A percentile compares a stretch with the other conserved stretches of the same genome.
These are phyloP conservation scores for Scrobipalpa atriplicella DNA, from an alignment of 2,888 invertebrate genomes.

Conservation along the genomic window DNA sequence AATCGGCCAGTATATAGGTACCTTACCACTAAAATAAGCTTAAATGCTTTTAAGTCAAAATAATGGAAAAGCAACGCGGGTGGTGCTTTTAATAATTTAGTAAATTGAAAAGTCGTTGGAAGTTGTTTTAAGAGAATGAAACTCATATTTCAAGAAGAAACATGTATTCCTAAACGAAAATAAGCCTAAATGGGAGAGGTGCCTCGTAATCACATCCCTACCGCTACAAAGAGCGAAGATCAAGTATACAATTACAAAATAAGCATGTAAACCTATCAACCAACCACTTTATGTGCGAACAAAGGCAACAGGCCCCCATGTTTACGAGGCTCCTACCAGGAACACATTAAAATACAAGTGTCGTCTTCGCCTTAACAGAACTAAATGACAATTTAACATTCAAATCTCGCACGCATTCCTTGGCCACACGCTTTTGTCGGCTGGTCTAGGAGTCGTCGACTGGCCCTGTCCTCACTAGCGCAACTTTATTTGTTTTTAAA, in stretches of 20 bases:
- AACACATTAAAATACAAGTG: constrained; percentile 30
- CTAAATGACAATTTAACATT: constrained; percentile 55
- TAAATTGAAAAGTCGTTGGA: too few species aligned
- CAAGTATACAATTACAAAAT: not conserved
- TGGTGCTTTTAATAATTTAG: too few species aligned
- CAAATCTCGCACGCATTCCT: constrained; percentile 59
- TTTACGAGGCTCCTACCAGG: constrained; percentile 21
- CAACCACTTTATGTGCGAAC: constrained; percentile 17
- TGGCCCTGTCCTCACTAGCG: not conserved
- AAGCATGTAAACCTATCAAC: not conserved
- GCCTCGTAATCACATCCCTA: too few species aligned
- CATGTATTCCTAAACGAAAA: too few species aligned
- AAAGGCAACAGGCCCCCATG: constrained; percentile 4
- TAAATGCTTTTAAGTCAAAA: constrained; percentile 42
- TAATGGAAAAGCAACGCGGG: constrained; percentile 59
- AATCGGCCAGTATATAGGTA: not conserved
- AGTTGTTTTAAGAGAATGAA: too few species aligned
- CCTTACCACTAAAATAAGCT: constrained; percentile 29
- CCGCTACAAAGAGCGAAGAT: constrained; percentile 42
- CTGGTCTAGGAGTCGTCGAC: constrained; percentile 26
- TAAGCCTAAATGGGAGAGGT: too few species aligned
- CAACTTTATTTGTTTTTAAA: not conserved
- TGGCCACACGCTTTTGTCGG: constrained; percentile 41
- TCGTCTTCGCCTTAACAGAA: constrained; percentile 46
- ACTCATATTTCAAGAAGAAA: too few species aligned